Evolutionary conservation across 1,140 invertebrate species (phyloP).

Genomic region (Protaetia brevitarsis): DNA sequence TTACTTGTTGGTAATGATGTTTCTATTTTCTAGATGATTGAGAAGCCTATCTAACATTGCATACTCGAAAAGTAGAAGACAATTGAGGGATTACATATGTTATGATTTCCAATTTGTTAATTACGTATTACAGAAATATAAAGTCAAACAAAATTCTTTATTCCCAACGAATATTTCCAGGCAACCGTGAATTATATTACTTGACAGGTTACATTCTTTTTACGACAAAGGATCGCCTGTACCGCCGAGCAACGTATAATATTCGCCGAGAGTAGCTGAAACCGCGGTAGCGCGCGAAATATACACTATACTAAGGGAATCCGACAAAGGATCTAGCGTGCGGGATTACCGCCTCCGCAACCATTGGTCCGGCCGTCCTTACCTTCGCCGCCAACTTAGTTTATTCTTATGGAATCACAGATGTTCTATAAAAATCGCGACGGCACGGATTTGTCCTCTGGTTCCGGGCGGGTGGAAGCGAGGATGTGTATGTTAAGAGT

Average conservation of each 20-base stretch:
- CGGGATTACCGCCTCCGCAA: slow-evolving; percentile 36
- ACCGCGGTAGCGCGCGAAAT: slow-evolving; percentile 2
- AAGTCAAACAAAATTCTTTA: slow-evolving; percentile 6
- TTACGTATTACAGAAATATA: no score
- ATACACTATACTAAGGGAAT: slow-evolving; percentile 23
- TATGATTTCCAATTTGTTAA: no score
- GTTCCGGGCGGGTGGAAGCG: no score
- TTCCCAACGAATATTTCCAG: neutral
- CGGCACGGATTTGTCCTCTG: slow-evolving; percentile 35
- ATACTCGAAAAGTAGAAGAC: no score
- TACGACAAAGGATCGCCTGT: slow-evolving; percentile 5
- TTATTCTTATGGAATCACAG: slow-evolving; percentile 39
- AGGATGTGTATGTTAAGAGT: no score
- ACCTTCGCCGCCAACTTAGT: slow-evolving; percentile 30
- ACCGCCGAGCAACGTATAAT: neutral
- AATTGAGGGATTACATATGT: no score
- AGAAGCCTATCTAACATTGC: no score
- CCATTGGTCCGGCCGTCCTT: slow-evolving; percentile 39
- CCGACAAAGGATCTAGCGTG: slow-evolving; percentile 27
- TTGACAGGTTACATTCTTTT: slow-evolving; percentile 14
- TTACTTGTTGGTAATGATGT: no score
- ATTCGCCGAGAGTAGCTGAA: neutral
- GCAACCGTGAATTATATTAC: slow-evolving; percentile 13
- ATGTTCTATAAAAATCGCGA: slow-evolving; percentile 41
- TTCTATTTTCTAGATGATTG: no score